phyloP scores from a whole-genome alignment of 30 jellyfish, hydroid and myxozoan species.

The Rhopilema esculentum region DNA sequence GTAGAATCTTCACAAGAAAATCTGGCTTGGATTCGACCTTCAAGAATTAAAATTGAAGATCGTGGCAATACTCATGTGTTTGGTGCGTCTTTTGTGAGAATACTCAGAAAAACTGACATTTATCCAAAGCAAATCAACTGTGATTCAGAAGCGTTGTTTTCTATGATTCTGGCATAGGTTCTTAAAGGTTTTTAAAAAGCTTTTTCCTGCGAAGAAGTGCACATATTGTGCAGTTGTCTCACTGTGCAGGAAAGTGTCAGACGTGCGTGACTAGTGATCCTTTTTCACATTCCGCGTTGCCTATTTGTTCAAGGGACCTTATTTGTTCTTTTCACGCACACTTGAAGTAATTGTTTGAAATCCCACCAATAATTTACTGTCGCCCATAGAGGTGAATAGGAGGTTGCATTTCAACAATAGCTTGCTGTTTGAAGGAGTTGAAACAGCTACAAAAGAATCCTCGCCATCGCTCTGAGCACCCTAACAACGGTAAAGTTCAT shows the following conservation, averaged over 20 bases:
- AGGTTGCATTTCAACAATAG: too few relatives aligned
- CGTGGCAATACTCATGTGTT: too few relatives aligned
- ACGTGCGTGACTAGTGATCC: constrained; percentile 72
- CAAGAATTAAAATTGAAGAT: too few relatives aligned
- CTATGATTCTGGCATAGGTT: too few relatives aligned
- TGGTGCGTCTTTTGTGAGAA: too few relatives aligned
- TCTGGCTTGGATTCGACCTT: too few relatives aligned
- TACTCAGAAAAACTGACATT: too few relatives aligned
- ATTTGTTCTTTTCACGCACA: constrained; percentile 28
- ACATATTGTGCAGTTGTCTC: constrained; percentile 38
- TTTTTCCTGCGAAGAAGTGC: constrained; percentile 3
- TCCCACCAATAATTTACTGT: too few relatives aligned
- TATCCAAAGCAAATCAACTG: too few relatives aligned
- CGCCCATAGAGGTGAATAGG: too few relatives aligned
- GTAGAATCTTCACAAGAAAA: not conserved
- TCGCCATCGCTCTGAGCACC: not conserved
- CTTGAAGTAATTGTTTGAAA: constrained; percentile 12
- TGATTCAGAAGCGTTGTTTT: not conserved
- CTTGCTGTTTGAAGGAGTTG: not conserved
- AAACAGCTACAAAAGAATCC: not conserved
- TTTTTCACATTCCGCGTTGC: constrained; percentile 31
- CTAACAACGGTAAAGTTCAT: not conserved
- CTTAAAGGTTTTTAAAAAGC: not conserved
- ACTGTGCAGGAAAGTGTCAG: constrained; percentile 42
- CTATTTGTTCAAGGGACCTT: constrained; percentile 23